A percentile compares a stretch with the other conserved stretches of the same genome.
phyloP scores from a whole-genome alignment of 2,888 invertebrate genomes.

The Scrobipalpa costella region DNA sequence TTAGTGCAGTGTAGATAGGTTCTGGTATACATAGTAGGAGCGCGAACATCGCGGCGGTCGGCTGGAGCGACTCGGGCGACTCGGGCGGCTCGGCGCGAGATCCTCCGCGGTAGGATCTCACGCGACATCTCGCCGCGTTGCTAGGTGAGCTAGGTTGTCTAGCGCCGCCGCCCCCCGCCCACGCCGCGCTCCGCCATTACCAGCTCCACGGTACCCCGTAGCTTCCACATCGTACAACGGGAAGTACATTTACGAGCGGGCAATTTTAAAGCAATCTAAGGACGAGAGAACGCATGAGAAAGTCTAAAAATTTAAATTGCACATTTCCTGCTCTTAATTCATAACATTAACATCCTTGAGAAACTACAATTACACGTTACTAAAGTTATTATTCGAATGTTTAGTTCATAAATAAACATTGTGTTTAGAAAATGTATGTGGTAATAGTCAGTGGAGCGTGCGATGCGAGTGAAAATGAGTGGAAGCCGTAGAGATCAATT shows the following conservation, averaged over 20 bases:
- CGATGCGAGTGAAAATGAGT: conserved; percentile 29
- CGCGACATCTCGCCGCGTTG: conserved; percentile 27
- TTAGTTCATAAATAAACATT: background rate
- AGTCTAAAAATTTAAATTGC: conserved; percentile 23
- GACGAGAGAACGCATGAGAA: conserved; percentile 21
- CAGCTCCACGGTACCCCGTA: conserved; percentile 9
- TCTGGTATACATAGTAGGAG: conserved; percentile 22
- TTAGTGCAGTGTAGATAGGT: conserved; percentile 50
- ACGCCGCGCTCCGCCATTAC: conserved; percentile 23
- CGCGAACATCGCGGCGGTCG: conserved; percentile 20
- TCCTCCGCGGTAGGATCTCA: conserved; percentile 25
- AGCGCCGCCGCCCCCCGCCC: conserved; percentile 2
- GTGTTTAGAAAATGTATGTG: background rate
- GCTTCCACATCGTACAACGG: conserved; percentile 25
- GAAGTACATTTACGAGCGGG: conserved; percentile 28
- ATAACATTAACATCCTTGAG: conserved; percentile 48
- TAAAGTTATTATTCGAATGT: background rate
- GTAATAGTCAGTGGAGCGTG: background rate
- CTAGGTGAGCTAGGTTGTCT: conserved; percentile 21
- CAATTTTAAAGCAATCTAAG: conserved; percentile 27
- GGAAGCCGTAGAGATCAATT: conserved; percentile 34
- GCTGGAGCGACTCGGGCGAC: conserved; percentile 3
- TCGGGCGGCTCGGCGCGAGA: conserved; percentile 19
- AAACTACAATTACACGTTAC: conserved; percentile 31
- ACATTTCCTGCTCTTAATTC: conserved; percentile 32